These are phyloP conservation scores for Candidula unifasciata DNA, from an alignment of 2,888 invertebrate genomes.

Conservation along the genomic window DNA sequence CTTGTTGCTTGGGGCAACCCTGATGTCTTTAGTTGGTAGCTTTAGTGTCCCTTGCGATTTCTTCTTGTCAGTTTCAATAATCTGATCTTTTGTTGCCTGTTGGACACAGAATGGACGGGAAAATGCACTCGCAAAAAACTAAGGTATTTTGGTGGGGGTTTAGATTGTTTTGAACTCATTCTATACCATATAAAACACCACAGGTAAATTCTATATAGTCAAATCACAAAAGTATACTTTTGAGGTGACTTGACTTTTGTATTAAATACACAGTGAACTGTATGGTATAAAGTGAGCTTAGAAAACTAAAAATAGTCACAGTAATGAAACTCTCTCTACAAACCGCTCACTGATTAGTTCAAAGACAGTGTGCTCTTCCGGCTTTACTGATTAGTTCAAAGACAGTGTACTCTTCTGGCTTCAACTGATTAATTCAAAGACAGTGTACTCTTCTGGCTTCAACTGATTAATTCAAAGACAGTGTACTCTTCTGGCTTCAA, in stretches of 20 bases:
- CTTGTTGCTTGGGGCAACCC: not conserved
- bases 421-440: no score
- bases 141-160: not conserved
- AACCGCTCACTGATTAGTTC: no score
- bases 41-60: conserved; percentile 6
- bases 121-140: not conserved
- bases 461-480: no score
- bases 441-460: no score
- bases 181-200: not conserved
- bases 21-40: not conserved
- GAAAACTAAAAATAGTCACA: no score
- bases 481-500: no score
- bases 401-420: no score
- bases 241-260: not conserved
- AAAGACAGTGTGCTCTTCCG: no score
- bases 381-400: no score
- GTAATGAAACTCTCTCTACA: no score
- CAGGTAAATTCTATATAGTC: not conserved
- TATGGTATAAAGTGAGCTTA: no score
- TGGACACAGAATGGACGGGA: not conserved
- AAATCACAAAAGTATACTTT: not conserved
- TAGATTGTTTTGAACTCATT: not conserved
- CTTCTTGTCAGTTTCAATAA: conserved; percentile 14
- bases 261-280: not conserved
- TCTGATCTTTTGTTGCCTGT: conserved; percentile 39